These are phyloP conservation scores for Agrypnia vestita DNA, from an alignment of 1,140 invertebrate species.

Conservation along the genomic window DNA sequence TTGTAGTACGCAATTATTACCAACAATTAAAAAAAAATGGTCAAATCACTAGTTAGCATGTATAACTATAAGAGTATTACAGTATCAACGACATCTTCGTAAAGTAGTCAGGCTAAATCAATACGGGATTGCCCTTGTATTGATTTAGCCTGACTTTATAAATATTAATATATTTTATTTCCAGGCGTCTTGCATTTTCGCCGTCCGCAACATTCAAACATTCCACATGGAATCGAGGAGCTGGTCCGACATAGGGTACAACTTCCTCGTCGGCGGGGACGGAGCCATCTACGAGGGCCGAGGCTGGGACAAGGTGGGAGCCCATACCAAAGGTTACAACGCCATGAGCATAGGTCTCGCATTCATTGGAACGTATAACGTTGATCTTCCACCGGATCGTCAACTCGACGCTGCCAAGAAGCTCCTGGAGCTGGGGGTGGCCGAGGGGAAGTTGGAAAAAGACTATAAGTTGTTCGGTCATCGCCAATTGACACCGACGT, in stretches of 20 bases:
- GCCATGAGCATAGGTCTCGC: conserved; percentile 77
- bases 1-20: too few relatives aligned
- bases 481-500: conserved; percentile 75
- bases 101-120: too few relatives aligned
- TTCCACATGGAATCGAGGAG: conserved; percentile 81
- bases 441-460: conserved; percentile 68
- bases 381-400: conserved; percentile 66
- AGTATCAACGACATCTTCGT: too few relatives aligned
- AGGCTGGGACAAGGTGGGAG: conserved; percentile 79
- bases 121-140: too few relatives aligned
- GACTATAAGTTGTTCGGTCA: conserved; percentile 78
- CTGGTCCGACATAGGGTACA: conserved; percentile 77
- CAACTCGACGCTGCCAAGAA: conserved; percentile 74
- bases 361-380: conserved; percentile 79
- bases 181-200: conserved; percentile 68
- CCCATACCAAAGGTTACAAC: conserved; percentile 80
- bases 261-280: conserved; percentile 84
- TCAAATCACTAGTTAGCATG: too few relatives aligned
- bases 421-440: conserved; percentile 74
- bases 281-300: conserved; percentile 79
- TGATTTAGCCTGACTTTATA: too few relatives aligned
- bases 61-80: too few relatives aligned
- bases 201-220: conserved; percentile 77
- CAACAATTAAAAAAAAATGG: too few relatives aligned
- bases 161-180: conserved; percentile 57